Evolutionary conservation across 1,140 invertebrate species (phyloP), one percentile per base, ranked within the genome.

Genomic region (Tetramorium simillimum): DNA sequence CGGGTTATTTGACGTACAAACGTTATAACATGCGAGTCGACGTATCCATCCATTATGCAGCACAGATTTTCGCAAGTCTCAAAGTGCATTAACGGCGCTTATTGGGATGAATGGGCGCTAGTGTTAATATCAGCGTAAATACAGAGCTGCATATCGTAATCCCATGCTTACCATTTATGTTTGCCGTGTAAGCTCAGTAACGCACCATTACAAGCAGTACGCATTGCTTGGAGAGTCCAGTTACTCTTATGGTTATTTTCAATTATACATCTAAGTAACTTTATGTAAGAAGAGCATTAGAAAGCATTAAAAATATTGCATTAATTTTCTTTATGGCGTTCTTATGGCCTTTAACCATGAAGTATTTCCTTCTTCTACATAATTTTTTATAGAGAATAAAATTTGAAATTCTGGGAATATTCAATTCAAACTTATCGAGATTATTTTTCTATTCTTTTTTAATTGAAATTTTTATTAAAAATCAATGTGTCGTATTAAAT

Each of bases 51-150:
- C 24, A 84, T 84, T 84, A 84, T 84, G 40, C 40, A 84, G 69
- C 24, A 24, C 80, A 84, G 80, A 84, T 84, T 84, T 84, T 84
- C 80, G 53, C 80, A 43, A 84, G 80, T 84, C 80, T 84, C 80
- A 84, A 84, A 84, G 69, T 84, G 80, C 53, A 84, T 84, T 75
- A 84, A 73, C 80, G 18, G 40, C 56, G 80, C 80, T 84, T 84
- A 84, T 84, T 84, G 80, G 80, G 69, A 75, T 84, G 80, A 84
- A 84, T 84, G 80, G 43, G 28, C 28, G 56, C 69, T 46, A 84
- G 53, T 73, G 80, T 84, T 84, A 84, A 84, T 84, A 84, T 84
- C 72, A 84, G 69, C 69, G 43, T 73, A 84, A 84, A 84, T 84
- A 84, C 43, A 18, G 40, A 60, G 28, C 53, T 46, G 53, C 40